phyloP scores from a whole-genome alignment of 1,140 invertebrate genomes.

The Drosophila takahashii region DNA sequence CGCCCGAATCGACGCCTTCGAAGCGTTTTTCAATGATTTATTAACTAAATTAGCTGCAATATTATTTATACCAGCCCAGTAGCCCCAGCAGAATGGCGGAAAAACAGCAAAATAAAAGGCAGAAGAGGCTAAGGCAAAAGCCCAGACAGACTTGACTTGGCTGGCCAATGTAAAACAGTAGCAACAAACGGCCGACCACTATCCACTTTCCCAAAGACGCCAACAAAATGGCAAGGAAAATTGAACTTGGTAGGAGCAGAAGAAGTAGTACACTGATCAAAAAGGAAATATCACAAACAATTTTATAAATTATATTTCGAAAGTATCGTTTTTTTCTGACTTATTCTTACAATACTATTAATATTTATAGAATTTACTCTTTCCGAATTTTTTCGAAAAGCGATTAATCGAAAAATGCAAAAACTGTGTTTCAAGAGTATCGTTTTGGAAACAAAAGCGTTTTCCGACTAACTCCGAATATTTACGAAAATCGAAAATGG shows the following conservation, averaged over 20 bases:
- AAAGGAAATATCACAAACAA: too few species aligned
- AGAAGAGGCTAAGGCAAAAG: constrained; percentile 7
- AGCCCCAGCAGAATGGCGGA: constrained; percentile 7
- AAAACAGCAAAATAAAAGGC: constrained; percentile 3
- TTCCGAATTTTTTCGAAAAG: too few species aligned
- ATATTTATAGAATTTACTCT: too few species aligned
- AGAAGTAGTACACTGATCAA: too few species aligned
- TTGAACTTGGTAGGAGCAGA: constrained; percentile 37
- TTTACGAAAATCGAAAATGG: too few species aligned
- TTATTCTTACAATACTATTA: too few species aligned
- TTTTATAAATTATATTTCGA: too few species aligned
- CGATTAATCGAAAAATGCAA: too few species aligned
- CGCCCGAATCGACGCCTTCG: constrained; percentile 32
- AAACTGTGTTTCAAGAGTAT: too few species aligned
- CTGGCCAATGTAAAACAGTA: constrained; percentile 38
- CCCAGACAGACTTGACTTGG: constrained; percentile 26
- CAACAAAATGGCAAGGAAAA: constrained; percentile 32
- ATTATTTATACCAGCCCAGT: constrained; percentile 54
- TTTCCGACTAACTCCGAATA: too few species aligned
- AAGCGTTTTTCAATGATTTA: constrained; percentile 63
- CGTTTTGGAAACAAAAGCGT: too few species aligned
- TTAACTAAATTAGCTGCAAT: constrained; percentile 69
- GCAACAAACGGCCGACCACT: constrained; percentile 26
- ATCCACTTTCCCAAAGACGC: constrained; percentile 7
- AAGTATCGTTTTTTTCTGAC: too few species aligned